Percentiles rank a stretch among this genome's conserved stretches.
phyloP scores from a whole-genome alignment of 1,140 invertebrate genomes.

The Drosophila obscura region DNA sequence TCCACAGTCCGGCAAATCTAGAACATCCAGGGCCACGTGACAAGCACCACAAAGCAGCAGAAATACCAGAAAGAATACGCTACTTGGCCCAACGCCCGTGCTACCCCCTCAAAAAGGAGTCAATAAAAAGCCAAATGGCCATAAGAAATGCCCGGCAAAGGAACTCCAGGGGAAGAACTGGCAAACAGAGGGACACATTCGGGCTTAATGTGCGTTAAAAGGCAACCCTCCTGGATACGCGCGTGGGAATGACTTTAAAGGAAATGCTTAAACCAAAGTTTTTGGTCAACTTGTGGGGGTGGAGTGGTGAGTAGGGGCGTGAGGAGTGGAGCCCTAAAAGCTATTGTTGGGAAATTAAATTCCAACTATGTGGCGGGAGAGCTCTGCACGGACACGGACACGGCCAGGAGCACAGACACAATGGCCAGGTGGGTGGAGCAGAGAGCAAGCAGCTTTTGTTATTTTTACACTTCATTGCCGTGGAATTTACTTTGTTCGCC shows the following conservation, averaged over 20 bases:
- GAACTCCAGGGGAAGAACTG: constrained; percentile 32
- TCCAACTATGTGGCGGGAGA: constrained; percentile 48
- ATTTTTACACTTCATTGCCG: constrained; percentile 68
- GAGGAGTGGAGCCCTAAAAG: constrained; percentile 23
- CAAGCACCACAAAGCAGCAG: constrained; percentile 27
- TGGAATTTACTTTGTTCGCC: constrained; percentile 65
- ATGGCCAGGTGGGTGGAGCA: constrained; percentile 20
- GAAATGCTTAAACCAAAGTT: constrained; percentile 59
- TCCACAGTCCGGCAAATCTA: constrained; percentile 3
- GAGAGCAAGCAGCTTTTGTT: constrained; percentile 62
- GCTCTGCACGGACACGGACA: constrained; percentile 9
- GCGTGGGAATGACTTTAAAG: constrained; percentile 47
- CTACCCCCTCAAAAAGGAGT: constrained; percentile 34
- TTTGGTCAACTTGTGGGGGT: constrained; percentile 50
- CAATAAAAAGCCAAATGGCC: constrained; percentile 64
- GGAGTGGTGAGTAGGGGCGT: neutral
- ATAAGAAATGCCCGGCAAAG: constrained; percentile 52
- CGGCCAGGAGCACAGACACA: neutral
- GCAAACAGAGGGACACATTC: constrained; percentile 45
- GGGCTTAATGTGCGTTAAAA: constrained; percentile 61
- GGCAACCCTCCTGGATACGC: constrained; percentile 20
- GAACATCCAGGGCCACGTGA: constrained; percentile 47
- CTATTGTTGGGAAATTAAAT: constrained; percentile 65
- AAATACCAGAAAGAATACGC: constrained; percentile 16
- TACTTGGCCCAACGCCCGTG: too few species aligned